Percentiles rank a stretch among this genome's conserved stretches.
Conservation (phyloP, 1,140 invertebrate species). For the Delia radicum region DNA sequence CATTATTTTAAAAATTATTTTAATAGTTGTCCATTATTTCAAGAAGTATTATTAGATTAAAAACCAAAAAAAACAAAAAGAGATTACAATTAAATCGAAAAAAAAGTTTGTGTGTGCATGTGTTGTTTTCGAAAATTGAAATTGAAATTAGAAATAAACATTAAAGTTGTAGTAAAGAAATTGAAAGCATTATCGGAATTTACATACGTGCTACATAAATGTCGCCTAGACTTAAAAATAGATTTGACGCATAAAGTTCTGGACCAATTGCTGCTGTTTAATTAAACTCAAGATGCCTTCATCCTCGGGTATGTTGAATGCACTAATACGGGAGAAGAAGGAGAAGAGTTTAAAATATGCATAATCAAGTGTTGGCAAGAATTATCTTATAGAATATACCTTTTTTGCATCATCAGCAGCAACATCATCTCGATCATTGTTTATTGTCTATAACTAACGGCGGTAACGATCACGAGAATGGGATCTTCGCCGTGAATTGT, state of each 20-base stretch:
- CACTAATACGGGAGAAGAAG: not conserved
- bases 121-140: not conserved
- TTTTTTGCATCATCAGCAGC: not conserved
- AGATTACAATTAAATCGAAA: not conserved
- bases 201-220: not conserved
- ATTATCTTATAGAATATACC: not conserved
- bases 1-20: not conserved
- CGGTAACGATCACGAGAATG: constrained; percentile 48
- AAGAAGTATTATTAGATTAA: not conserved
- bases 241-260: not conserved
- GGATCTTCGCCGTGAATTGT: constrained; percentile 39
- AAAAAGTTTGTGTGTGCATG: not conserved
- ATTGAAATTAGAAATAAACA: not conserved
- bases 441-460: constrained; percentile 33
- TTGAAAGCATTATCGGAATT: not conserved
- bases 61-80: not conserved
- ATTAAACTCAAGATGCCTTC: not conserved
- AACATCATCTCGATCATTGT: too few relatives aligned
- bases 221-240: not conserved
- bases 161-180: not conserved
- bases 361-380: too few relatives aligned
- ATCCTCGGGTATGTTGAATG: not conserved
- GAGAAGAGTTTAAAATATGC: not conserved
- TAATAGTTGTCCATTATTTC: not conserved
- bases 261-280: not conserved